phyloP scores from a whole-genome alignment of 2,888 invertebrate genomes.

The Tetragnatha montana region DNA sequence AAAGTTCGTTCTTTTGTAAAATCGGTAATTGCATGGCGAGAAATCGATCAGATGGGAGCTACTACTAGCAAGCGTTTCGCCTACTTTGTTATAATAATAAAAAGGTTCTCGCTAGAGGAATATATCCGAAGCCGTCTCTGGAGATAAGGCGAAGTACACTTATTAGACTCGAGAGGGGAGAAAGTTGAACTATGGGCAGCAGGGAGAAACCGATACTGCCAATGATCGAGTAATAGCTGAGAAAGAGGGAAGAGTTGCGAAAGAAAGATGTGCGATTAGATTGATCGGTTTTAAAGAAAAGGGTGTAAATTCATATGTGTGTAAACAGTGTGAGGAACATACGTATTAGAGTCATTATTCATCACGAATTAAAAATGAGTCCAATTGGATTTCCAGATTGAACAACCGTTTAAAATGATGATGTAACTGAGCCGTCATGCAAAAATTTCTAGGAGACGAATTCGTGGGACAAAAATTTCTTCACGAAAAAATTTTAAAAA shows the following conservation, averaged over 20 bases:
- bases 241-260: not conserved
- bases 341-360: no score
- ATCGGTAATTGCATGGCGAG: not conserved
- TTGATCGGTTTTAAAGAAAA: not conserved
- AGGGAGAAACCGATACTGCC: not conserved
- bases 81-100: not conserved
- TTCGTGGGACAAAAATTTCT: no score
- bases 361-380: no score
- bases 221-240: not conserved
- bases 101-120: not conserved
- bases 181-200: not conserved
- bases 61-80: not conserved
- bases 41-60: not conserved
- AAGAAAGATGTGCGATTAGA: not conserved
- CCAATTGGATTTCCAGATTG: no score
- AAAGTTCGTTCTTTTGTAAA: constrained; percentile 1
- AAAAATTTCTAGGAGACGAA: no score
- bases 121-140: not conserved
- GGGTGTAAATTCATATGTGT: not conserved
- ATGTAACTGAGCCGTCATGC: no score
- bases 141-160: not conserved
- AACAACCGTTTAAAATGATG: no score
- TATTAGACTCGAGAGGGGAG: not conserved
- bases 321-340: not conserved
- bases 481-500: no score